A percentile compares a stretch with the other conserved stretches of the same genome.
These are phyloP conservation scores for Pituophis catenifer DNA, from an alignment of 2,113 vertebrate species.

Conservation along the genomic window DNA sequence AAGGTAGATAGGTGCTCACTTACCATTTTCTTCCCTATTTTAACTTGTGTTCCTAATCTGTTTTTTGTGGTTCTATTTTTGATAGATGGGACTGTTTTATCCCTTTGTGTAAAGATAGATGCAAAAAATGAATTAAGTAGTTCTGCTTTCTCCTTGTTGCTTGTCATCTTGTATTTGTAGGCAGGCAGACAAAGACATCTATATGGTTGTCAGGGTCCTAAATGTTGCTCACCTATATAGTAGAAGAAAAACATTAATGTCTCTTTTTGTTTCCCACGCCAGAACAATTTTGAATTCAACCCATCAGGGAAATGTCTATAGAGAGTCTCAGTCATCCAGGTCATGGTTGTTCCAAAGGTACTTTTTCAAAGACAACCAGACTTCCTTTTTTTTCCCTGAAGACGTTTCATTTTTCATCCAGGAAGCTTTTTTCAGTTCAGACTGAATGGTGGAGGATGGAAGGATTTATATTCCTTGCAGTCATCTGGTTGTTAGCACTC, in stretches of 20 bases:
- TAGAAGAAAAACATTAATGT: not conserved
- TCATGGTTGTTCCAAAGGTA: not conserved
- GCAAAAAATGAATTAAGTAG: too few relatives aligned
- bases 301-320: not conserved
- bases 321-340: not conserved
- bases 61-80: too few relatives aligned
- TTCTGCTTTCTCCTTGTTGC: too few relatives aligned
- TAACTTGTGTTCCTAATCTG: too few relatives aligned
- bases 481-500: not conserved
- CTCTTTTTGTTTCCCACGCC: not conserved
- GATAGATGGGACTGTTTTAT: too few relatives aligned
- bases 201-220: not conserved
- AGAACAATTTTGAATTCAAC: not conserved
- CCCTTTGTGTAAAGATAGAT: too few relatives aligned
- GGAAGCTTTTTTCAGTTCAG: not conserved
- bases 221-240: not conserved
- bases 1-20: too few relatives aligned
- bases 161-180: not conserved
- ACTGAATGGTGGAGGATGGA: not conserved
- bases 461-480: not conserved
- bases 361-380: not conserved
- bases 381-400: not conserved
- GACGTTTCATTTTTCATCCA: not conserved
- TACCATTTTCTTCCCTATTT: too few relatives aligned
- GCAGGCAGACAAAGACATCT: not conserved